Conservation (phyloP, 1,140 invertebrate genomes). For the Tetragonula clypearis region DNA sequence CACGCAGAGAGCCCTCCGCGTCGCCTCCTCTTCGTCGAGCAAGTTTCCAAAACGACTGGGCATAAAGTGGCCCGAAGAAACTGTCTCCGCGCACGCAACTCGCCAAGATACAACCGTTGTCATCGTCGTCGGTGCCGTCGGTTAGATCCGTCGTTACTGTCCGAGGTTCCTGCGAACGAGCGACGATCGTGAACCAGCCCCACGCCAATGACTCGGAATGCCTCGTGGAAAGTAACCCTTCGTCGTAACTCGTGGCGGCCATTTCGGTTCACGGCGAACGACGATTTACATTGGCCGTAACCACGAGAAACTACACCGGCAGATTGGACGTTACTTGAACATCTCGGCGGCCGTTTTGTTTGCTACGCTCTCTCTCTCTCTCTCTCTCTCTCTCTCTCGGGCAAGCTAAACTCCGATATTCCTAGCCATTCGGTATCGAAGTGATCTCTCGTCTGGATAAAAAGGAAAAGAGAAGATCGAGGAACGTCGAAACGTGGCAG, state of each 20-base stretch:
- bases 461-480: not conserved
- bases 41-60: constrained; percentile 7
- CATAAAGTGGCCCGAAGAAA: constrained; percentile 23
- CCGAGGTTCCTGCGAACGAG: constrained; percentile 40
- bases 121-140: constrained; percentile 4
- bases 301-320: not conserved
- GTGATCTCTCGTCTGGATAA: not conserved
- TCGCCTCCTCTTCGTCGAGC: not conserved
- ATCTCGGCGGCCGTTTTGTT: not conserved
- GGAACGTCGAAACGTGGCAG: not conserved
- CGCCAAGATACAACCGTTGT: not conserved
- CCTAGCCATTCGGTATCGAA: not conserved
- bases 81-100: not conserved
- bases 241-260: constrained; percentile 20
- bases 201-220: not conserved
- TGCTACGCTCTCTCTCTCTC: too few species aligned
- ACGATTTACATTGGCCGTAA: constrained; percentile 35
- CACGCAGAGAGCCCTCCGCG: not conserved
- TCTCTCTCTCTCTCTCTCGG: too few species aligned
- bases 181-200: not conserved
- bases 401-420: not conserved
- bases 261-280: not conserved
- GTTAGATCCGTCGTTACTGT: constrained; percentile 35
- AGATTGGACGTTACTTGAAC: constrained; percentile 21
- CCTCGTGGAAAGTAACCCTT: not conserved